Conservation (phyloP, 2,797 vertebrate genomes). For the Semotilus atromaculatus region DNA sequence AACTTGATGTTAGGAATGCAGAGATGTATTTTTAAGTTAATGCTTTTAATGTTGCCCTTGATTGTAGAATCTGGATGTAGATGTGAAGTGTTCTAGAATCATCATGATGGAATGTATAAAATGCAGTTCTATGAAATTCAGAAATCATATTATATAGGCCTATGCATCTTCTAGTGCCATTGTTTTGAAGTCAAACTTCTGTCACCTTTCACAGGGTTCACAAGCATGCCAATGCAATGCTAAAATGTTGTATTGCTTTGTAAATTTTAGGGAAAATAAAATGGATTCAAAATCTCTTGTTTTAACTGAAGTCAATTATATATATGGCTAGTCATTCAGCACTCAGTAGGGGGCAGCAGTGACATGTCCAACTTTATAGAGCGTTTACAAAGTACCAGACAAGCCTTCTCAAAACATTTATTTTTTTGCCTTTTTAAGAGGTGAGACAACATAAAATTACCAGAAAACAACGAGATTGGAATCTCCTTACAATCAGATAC, state of each 20-base stretch:
- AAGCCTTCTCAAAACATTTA: slow-evolving; percentile 63
- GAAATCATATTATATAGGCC: neutral
- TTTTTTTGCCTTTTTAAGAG: slow-evolving; percentile 57
- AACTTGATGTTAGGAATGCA: neutral
- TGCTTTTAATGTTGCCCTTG: neutral
- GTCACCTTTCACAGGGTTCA: neutral
- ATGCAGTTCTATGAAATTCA: neutral
- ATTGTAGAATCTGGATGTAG: slow-evolving; percentile 26
- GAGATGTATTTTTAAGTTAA: neutral
- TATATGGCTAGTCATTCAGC: neutral
- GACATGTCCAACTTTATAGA: neutral
- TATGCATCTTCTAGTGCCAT: slow-evolving; percentile 1
- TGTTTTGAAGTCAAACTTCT: neutral
- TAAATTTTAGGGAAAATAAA: neutral
- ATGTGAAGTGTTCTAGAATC: neutral
- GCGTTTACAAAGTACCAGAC: neutral
- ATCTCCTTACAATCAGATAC: slow-evolving; percentile 57
- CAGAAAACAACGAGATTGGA: slow-evolving; percentile 48
- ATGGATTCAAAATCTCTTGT: neutral
- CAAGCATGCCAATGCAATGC: slow-evolving; percentile 31
- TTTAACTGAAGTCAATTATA: neutral
- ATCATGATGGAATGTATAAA: neutral
- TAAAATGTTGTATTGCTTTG: neutral
- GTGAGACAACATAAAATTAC: slow-evolving; percentile 52
- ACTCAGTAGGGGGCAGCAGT: neutral